phyloP scores from a whole-genome alignment of 2,113 vertebrate genomes.

The Sinocyclocheilus maitianheensis region DNA sequence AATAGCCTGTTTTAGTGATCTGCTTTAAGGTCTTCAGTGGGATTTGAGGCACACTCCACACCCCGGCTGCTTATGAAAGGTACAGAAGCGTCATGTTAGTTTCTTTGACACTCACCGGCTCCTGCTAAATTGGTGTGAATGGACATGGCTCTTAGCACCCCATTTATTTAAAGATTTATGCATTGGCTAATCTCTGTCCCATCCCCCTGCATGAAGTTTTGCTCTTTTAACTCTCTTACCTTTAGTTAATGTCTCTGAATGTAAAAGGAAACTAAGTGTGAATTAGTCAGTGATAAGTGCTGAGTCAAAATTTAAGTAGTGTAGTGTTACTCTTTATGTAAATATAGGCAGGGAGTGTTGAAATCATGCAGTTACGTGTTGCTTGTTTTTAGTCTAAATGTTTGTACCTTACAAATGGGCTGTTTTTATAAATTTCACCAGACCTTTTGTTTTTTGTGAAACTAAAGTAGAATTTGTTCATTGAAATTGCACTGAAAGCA shows the following conservation, averaged over 20 bases:
- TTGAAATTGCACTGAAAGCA: neutral
- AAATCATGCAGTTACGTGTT: neutral
- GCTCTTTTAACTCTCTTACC: neutral
- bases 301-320: neutral
- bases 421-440: neutral
- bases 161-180: conserved; percentile 67
- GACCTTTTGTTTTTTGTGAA: neutral
- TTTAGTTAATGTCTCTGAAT: conserved; percentile 8
- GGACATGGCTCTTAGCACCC: conserved; percentile 67
- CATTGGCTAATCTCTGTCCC: conserved; percentile 33
- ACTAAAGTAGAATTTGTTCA: conserved; percentile 4
- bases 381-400: neutral
- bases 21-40: conserved; percentile 36
- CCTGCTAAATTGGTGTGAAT: conserved; percentile 60
- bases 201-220: conserved; percentile 51
- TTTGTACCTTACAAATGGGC: neutral
- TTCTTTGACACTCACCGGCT: conserved; percentile 55
- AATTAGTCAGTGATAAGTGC: neutral
- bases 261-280: conserved; percentile 1
- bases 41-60: conserved; percentile 42
- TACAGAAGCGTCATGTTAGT: conserved; percentile 58
- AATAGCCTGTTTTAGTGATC: conserved; percentile 30
- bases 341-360: neutral
- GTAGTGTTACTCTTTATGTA: neutral
- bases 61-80: conserved; percentile 65